Evolutionary conservation across 1,140 invertebrate genomes (phyloP), one percentile per base, ranked within the genome.

Genomic region (Drosophila tropicalis): DNA sequence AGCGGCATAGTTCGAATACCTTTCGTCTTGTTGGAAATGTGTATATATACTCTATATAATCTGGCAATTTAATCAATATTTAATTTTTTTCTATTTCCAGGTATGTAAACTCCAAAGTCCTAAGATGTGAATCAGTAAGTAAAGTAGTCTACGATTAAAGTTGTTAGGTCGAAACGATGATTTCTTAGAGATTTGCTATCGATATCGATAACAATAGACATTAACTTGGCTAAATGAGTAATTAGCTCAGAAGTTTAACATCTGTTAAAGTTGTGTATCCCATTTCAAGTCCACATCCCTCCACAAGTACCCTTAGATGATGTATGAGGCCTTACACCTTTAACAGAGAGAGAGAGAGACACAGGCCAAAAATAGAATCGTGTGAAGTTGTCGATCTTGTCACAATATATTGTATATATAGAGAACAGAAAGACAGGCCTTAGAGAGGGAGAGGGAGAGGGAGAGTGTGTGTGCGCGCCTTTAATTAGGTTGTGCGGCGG

Each of bases 351-450:
- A 51, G 34, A 3, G 32, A 1, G 32, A 34, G 13, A 10, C 39
- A 22, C n/a, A 9, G 39, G 17, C 40, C 72, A 17, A 63, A 74
- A 74, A 74, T 74, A 77, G 72, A 55, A 17, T 44, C 39, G 64
- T 75, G 72, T 70, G 72, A 67, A 78, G 72, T 67, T 47, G 67
- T 70, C 70, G 67, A 55, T 60, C 63, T 47, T 74, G 67, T 70
- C 71, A 67, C 72, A 77, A 68, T 44, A 44, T 51, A 22, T 51
- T 51, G 9, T 22, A 22, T 22, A 51, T 51, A 51, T 17, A 57
- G 4, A 34, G 5, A 63, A 51, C 44, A 22, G 17, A 51, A 51
- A 63, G 62, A 41, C 40, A 15, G 41, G 62, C 41, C 62, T 51
- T 54, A 65, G 29, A 29, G 29, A 29, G 29, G 6, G 29, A 29